Base-by-base conservation (phyloP, 2,797 vertebrate genomes). In the Saxicola maurus region DNA sequence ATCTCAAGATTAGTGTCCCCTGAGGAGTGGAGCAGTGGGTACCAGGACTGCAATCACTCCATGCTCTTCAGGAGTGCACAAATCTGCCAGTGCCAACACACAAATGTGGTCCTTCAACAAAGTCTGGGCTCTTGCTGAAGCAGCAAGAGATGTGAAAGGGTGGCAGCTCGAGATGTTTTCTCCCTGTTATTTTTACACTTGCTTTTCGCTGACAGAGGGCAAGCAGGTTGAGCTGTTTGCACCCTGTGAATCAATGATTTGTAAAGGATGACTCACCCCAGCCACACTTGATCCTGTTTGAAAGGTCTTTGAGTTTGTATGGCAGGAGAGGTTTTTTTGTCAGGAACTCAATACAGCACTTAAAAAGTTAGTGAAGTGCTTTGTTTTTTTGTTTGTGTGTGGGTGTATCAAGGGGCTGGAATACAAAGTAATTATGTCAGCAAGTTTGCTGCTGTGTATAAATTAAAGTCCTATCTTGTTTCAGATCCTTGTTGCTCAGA, bases 1-100 rank as follows among this genome's bases (percentile, higher is more conserved):
- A 71, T 4, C 6, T 60, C 18, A 42, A 45, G 16, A 17, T 42
- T 17, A 23, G 11, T 16, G 81, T 49, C 18, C 17, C 17, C 20
- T 2, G 10, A 40, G 37, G 19, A 38, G 30, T 13, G 1, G 60
- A 61, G 42, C 13, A 33, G 25, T 9, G 37, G 30, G 21, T 23
- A 23, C 6, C 21, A 28, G 21, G 43, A 13, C 38, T 84, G 17
- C 17, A 14, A 40, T 33, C 16, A 9, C 43, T 67, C 13, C 1
- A 0, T 38, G 8, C 40, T 62, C 31, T 16, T 2, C 5, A 30
- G 17, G 21, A 45, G 7, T 3, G 4, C 59, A 14, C 0, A 1
- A 7, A 37, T 53, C 33, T 55, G n/a, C 46, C 33, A 33, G 33
- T 57, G 37, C 31, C 31, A 17, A 33, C 33, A 33, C 33, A 33